phyloP scores from a whole-genome alignment of 92 coral and sea anemone genomes.

The Nematostella vectensis region DNA sequence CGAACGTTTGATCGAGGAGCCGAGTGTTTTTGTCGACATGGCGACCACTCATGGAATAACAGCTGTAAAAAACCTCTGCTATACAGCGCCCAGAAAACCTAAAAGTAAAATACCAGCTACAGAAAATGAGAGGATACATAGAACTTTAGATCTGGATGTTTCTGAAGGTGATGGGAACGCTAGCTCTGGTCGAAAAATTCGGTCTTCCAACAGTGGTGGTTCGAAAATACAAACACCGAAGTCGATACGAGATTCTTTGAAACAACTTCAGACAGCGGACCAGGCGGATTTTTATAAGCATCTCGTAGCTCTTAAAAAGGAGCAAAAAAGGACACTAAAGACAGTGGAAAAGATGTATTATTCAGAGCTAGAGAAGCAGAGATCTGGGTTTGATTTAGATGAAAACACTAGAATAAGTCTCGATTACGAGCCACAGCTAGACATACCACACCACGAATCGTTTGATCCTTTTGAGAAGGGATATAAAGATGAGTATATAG shows the following conservation, averaged over 20 bases:
- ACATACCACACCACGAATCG: constrained; percentile 16
- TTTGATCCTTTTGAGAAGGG: constrained; percentile 50
- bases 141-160: constrained; percentile 34
- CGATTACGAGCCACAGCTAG: constrained; percentile 25
- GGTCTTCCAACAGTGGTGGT: constrained; percentile 31
- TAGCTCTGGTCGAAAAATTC: constrained; percentile 9
- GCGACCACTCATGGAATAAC: constrained; percentile 86
- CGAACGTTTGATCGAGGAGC: constrained; percentile 10
- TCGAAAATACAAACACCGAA: constrained; percentile 55
- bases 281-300: constrained; percentile 82
- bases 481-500: constrained; percentile 9
- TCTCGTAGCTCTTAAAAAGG: constrained; percentile 63
- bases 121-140: constrained; percentile 49
- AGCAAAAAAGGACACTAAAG: constrained; percentile 83
- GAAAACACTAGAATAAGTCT: constrained; percentile 49
- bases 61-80: constrained; percentile 80
- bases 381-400: constrained; percentile 59
- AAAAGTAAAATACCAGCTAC: constrained; percentile 80
- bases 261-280: constrained; percentile 58
- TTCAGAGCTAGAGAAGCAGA: constrained; percentile 54
- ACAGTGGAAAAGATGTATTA: constrained; percentile 79
- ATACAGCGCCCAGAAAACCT: constrained; percentile 88
- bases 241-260: constrained; percentile 61
- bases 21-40: constrained; percentile 80
- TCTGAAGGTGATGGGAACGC: constrained; percentile 23